Evolutionary conservation across 2,797 vertebrate genomes (phyloP).

Genomic region (Geotrypetes seraphini): DNA sequence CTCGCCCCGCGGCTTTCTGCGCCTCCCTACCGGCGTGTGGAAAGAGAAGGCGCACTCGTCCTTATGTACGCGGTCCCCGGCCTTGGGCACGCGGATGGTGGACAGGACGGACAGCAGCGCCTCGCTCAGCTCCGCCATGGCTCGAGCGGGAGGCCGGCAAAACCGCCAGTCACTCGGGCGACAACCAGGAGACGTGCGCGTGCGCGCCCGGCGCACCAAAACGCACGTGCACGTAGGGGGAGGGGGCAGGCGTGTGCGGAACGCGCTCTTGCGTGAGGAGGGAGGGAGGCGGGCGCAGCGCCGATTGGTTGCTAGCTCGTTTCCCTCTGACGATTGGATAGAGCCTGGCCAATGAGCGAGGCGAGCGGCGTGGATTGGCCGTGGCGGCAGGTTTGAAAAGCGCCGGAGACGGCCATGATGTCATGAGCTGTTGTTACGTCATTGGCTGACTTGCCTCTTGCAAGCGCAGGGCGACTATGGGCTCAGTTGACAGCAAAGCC

Average conservation of each 20-base stretch:
- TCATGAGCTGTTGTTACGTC: too few species aligned
- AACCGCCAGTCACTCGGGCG: neutral
- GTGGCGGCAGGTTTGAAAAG: constrained; percentile 1
- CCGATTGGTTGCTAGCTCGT: too few species aligned
- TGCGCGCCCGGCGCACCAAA: constrained; percentile 4
- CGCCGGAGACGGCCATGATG: too few species aligned
- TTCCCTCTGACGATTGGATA: too few species aligned
- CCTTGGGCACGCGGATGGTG: constrained; percentile 87
- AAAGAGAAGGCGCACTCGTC: constrained; percentile 98
- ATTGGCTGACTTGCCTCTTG: too few species aligned
- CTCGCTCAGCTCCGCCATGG: constrained; percentile 85
- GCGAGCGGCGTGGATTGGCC: neutral
- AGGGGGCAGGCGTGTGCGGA: too few species aligned
- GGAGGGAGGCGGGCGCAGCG: neutral
- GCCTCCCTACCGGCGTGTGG: constrained; percentile 79
- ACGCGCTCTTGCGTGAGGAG: neutral
- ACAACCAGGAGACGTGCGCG: neutral
- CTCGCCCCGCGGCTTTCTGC: constrained; percentile 9
- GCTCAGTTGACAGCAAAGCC: constrained; percentile 34
- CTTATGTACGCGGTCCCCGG: constrained; percentile 96
- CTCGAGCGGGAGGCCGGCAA: constrained; percentile 34
- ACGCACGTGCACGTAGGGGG: neutral
- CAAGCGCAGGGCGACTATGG: too few species aligned
- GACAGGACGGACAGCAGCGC: constrained; percentile 88
- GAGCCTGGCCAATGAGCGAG: neutral